phyloP scores from a whole-genome alignment of 2,888 invertebrate genomes.

The Perithous albicinctus region DNA sequence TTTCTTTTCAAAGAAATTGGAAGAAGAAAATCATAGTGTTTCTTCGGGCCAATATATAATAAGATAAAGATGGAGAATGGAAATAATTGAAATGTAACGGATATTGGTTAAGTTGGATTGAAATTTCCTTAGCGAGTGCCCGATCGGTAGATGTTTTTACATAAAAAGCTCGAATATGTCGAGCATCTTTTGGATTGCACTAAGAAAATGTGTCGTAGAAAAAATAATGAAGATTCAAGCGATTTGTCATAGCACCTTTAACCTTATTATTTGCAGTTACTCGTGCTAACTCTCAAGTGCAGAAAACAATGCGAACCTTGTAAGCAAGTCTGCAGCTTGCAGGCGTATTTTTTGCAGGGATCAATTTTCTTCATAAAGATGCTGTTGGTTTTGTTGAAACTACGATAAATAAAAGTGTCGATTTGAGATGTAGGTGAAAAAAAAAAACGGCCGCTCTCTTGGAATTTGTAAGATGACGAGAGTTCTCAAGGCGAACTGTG shows the following conservation, averaged over 20 bases:
- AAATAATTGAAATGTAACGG: too few relatives aligned
- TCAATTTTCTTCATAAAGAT: slow-evolving; percentile 86
- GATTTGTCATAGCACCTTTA: slow-evolving; percentile 23
- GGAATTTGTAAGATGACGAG: neutral
- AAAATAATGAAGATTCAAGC: too few relatives aligned
- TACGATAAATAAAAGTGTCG: neutral
- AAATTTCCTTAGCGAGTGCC: too few relatives aligned
- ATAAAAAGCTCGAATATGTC: too few relatives aligned
- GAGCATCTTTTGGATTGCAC: too few relatives aligned
- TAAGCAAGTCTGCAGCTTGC: slow-evolving; percentile 92
- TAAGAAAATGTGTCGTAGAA: too few relatives aligned
- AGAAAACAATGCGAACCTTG: slow-evolving; percentile 86
- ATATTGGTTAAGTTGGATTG: too few relatives aligned
- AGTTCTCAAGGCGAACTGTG: neutral
- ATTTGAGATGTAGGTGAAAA: neutral
- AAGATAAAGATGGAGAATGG: too few relatives aligned
- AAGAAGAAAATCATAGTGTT: too few relatives aligned
- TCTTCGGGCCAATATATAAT: too few relatives aligned
- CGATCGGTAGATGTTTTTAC: too few relatives aligned
- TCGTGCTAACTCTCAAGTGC: neutral
- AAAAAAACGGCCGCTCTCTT: neutral
- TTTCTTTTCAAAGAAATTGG: too few relatives aligned
- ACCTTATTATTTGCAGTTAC: slow-evolving; percentile 29
- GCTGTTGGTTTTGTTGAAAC: neutral
- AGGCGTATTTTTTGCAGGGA: slow-evolving; percentile 92